phyloP scores from a whole-genome alignment of 2,113 vertebrate genomes.

The Phalacrocorax brasilianus region DNA sequence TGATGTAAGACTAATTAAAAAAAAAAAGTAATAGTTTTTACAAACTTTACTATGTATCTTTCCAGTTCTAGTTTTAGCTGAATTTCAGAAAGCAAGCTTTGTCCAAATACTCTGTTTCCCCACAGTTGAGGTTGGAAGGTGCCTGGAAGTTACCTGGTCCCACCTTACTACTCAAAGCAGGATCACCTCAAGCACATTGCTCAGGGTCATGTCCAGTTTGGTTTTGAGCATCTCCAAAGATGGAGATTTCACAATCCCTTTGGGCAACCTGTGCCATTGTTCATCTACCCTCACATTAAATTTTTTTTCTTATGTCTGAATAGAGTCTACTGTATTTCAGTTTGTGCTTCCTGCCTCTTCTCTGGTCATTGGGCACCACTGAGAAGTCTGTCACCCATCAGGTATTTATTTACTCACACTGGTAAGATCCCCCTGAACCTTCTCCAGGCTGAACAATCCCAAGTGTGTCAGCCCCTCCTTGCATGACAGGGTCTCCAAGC shows the following conservation, averaged over 20 bases:
- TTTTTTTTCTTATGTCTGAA: neutral
- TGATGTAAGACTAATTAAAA: neutral
- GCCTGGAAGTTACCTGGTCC: neutral
- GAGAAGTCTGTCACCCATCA: neutral
- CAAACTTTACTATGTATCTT: neutral
- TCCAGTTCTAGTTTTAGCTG: neutral
- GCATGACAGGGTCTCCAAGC: neutral
- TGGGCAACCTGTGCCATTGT: neutral
- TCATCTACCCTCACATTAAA: neutral
- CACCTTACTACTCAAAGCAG: neutral
- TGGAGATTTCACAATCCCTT: neutral
- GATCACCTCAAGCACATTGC: neutral
- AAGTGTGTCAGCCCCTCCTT: neutral
- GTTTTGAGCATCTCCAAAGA: neutral
- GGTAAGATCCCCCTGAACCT: neutral
- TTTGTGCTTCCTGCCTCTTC: neutral
- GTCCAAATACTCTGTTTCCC: neutral
- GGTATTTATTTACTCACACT: neutral
- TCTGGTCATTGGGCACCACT: neutral
- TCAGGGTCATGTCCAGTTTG: neutral
- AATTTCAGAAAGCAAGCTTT: neutral
- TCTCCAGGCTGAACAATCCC: neutral
- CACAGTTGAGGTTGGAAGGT: neutral
- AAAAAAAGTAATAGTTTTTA: neutral
- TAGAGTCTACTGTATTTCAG: neutral